These are phyloP conservation scores for Numenius arquata DNA, from an alignment of 2,113 vertebrate species.

Conservation along the genomic window DNA sequence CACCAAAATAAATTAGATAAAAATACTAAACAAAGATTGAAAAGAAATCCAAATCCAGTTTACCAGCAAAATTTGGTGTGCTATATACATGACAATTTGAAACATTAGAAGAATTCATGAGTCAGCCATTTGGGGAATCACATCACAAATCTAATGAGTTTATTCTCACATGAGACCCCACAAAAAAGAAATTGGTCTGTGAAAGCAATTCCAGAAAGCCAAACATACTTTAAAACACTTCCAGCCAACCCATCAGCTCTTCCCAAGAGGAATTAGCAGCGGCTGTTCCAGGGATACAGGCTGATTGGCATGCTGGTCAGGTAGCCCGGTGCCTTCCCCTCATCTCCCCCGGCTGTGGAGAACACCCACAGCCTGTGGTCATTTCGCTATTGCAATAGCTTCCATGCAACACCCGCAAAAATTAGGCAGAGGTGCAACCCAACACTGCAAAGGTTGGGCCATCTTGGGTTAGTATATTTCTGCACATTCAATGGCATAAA, in stretches of 20 bases:
- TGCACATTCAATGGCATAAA: background rate
- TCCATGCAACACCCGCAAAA: background rate
- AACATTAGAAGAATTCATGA: slow-evolving; percentile 29
- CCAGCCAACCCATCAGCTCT: background rate
- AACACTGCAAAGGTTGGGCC: background rate
- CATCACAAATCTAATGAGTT: slow-evolving; percentile 15
- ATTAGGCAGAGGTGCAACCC: background rate
- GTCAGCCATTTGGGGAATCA: background rate
- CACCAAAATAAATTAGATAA: slow-evolving; percentile 14
- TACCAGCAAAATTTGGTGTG: background rate
- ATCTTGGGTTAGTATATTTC: background rate
- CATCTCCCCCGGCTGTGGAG: rapidly evolving
- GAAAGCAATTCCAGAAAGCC: slow-evolving; percentile 40
- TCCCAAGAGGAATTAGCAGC: background rate
- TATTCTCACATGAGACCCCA: slow-evolving; percentile 31
- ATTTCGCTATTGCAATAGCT: rapidly evolving
- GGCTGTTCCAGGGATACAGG: background rate
- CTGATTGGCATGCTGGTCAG: background rate
- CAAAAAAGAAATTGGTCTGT: slow-evolving; percentile 25
- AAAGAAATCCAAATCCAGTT: slow-evolving; percentile 12
- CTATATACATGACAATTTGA: background rate
- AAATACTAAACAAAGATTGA: slow-evolving; percentile 17
- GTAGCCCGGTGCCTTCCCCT: background rate
- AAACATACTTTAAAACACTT: slow-evolving; percentile 9
- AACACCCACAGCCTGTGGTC: background rate